Evolutionary conservation across 2,797 vertebrate genomes (phyloP).

Genomic region (Smutsia gigantea): DNA sequence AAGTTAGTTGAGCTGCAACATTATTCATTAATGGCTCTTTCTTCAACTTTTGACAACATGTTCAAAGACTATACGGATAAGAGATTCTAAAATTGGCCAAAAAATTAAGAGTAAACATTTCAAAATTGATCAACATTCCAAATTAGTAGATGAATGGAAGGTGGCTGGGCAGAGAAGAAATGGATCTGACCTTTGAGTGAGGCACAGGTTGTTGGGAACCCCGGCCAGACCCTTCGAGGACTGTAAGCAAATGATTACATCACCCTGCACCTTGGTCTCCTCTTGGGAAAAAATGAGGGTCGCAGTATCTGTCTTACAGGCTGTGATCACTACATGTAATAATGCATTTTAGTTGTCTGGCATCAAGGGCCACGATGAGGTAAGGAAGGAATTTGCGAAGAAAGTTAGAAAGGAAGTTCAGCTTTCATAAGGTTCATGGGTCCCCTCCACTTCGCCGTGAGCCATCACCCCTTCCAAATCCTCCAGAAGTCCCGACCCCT

Average conservation of each 20-base stretch:
- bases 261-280: background rate
- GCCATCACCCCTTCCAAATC: background rate
- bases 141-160: background rate
- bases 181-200: background rate
- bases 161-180: background rate
- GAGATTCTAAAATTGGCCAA: conserved; percentile 1
- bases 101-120: conserved; percentile 1
- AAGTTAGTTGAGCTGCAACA: background rate
- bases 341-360: background rate
- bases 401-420: background rate
- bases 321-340: background rate
- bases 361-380: background rate
- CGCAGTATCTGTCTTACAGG: too few species aligned
- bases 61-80: background rate
- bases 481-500: background rate
- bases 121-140: background rate
- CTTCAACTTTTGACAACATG: background rate
- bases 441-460: background rate
- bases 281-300: background rate
- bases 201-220: background rate
- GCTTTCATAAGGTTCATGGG: background rate
- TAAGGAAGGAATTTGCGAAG: background rate
- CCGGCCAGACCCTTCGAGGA: background rate
- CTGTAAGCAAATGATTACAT: background rate
- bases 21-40: conserved; percentile 34